These are phyloP conservation scores for Prionailurus bengalensis DNA, from an alignment of 2,113 vertebrate species.

Conservation along the genomic window DNA sequence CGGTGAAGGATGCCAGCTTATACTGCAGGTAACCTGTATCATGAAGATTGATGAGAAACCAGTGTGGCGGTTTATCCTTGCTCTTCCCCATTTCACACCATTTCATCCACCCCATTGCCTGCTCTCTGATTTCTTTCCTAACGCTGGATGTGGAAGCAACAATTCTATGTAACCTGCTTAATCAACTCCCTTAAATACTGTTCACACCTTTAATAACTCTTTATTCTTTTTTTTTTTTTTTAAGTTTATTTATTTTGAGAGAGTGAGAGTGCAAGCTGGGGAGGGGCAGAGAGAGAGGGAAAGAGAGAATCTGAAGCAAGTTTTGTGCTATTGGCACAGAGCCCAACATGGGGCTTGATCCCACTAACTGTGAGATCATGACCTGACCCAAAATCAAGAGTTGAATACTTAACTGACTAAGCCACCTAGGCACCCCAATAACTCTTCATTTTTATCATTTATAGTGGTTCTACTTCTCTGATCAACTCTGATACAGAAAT, in stretches of 20 bases:
- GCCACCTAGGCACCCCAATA: neutral
- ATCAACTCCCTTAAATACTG: neutral
- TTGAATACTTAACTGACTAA: too few species aligned
- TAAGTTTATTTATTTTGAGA: too few species aligned
- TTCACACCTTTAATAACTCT: neutral
- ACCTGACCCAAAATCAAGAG: too few species aligned
- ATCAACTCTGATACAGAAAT: neutral
- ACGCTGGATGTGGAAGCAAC: neutral
- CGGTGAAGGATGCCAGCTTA: neutral
- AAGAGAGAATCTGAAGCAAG: too few species aligned
- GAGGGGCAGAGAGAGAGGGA: too few species aligned
- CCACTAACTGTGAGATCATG: too few species aligned
- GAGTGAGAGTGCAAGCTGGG: too few species aligned
- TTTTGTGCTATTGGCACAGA: too few species aligned
- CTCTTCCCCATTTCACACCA: neutral
- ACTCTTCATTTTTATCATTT: neutral
- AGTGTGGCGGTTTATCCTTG: neutral
- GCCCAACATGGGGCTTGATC: too few species aligned
- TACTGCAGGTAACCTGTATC: neutral
- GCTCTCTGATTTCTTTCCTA: neutral
- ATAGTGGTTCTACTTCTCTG: neutral
- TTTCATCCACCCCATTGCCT: neutral
- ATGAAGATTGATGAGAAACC: neutral
- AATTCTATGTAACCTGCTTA: neutral
- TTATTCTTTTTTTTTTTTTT: neutral